These are phyloP conservation scores for Phymanthus crucifer DNA, from an alignment of 92 coral and sea anemone genomes.

Conservation along the genomic window DNA sequence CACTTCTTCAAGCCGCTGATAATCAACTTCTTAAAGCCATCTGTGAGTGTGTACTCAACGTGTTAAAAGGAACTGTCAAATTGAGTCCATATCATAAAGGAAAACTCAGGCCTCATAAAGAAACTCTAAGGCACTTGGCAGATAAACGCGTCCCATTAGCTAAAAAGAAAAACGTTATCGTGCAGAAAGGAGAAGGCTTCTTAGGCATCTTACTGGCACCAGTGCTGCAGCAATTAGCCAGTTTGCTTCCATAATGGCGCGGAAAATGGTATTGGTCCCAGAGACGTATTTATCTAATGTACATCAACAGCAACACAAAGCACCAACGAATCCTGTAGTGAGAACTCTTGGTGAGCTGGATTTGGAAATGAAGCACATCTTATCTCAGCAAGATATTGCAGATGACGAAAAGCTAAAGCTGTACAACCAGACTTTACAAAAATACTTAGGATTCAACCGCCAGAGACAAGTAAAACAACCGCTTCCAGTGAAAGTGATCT, in stretches of 20 bases:
- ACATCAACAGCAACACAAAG: constrained; percentile 23
- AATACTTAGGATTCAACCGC: constrained; percentile 28
- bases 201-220: constrained; percentile 37
- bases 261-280: constrained; percentile 44
- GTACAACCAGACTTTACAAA: constrained; percentile 39
- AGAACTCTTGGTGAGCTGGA: constrained; percentile 28
- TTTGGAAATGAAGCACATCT: constrained; percentile 30
- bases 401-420: constrained; percentile 40
- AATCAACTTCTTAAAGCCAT: constrained; percentile 38
- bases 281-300: constrained; percentile 20
- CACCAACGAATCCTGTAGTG: constrained; percentile 15
- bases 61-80: constrained; percentile 4
- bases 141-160: constrained; percentile 39
- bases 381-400: constrained; percentile 30
- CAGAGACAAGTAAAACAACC: constrained; percentile 9
- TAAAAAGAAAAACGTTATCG: constrained; percentile 39
- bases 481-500: constrained; percentile 8
- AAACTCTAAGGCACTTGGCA: constrained; percentile 30
- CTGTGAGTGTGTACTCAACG: constrained; percentile 42
- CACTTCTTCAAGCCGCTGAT: constrained; percentile 38
- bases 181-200: constrained; percentile 33
- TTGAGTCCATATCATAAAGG: constrained; percentile 12
- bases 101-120: constrained; percentile 33
- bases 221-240: constrained; percentile 12
- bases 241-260: constrained; percentile 22